Conservation (phyloP, 2,888 invertebrate species). For the Fissipunctia ypsillon region DNA sequence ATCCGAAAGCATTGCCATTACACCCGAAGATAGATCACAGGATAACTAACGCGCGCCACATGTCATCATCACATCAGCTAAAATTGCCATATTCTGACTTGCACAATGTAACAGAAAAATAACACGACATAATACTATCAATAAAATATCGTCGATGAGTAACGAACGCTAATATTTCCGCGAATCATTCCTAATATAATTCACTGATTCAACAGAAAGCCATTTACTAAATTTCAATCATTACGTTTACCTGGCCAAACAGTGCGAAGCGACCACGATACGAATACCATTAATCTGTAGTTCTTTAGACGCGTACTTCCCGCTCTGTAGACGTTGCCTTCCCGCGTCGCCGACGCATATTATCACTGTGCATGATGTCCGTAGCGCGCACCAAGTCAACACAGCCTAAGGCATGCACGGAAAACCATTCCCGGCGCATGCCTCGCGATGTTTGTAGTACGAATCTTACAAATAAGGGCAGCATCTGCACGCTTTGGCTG, state of each 20-base stretch:
- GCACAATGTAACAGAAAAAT: background rate
- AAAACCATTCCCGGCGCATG: background rate
- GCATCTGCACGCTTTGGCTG: background rate
- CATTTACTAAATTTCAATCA: constrained; percentile 13
- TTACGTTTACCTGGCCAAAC: background rate
- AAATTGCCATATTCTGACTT: background rate
- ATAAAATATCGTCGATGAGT: constrained; percentile 17
- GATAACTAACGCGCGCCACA: background rate
- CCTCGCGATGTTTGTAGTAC: background rate
- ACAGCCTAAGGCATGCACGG: background rate
- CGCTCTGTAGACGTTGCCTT: background rate
- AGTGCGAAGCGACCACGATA: background rate
- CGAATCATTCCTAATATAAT: constrained; percentile 24
- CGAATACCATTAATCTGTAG: background rate
- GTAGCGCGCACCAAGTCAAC: background rate
- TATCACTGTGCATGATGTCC: background rate
- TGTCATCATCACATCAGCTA: background rate
- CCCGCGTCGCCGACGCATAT: no score
- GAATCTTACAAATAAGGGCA: background rate
- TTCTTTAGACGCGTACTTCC: background rate
- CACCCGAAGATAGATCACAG: background rate
- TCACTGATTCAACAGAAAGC: constrained; percentile 4
- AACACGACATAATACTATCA: background rate
- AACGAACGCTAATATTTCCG: constrained; percentile 1
- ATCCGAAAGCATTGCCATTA: background rate